phyloP scores from a whole-genome alignment of 1,140 invertebrate genomes.

The Monochamus saltuarius region DNA sequence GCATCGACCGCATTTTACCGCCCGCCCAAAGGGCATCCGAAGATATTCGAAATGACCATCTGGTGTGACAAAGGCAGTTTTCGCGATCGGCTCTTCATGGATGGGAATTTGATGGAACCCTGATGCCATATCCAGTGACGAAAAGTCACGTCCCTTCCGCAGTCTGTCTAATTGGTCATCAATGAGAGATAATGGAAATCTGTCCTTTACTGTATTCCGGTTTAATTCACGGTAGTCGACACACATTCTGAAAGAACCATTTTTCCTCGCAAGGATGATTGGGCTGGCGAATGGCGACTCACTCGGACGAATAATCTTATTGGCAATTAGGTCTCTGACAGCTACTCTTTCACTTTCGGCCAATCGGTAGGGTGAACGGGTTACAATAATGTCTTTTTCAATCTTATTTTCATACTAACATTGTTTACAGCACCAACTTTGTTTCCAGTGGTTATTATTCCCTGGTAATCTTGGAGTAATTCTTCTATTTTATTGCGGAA shows the following conservation, averaged over 20 bases:
- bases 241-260: conserved; percentile 44
- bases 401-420: background rate
- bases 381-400: too few species aligned
- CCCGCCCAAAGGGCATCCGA: conserved; percentile 54
- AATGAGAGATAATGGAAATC: conserved; percentile 53
- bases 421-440: conserved; percentile 13
- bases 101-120: conserved; percentile 41
- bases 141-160: conserved; percentile 34
- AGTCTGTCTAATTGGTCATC: conserved; percentile 50
- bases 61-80: conserved; percentile 40
- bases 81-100: conserved; percentile 43
- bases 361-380: too few species aligned
- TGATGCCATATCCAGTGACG: conserved; percentile 34
- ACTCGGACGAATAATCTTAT: conserved; percentile 46
- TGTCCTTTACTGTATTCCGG: conserved; percentile 43
- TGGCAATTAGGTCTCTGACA: conserved; percentile 35
- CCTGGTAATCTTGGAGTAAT: background rate
- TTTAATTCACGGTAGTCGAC: conserved; percentile 49
- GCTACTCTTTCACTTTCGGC: conserved; percentile 14
- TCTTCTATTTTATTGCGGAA: too few species aligned
- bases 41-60: conserved; percentile 52
- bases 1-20: too few species aligned
- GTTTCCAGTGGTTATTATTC: conserved; percentile 9
- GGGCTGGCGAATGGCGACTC: conserved; percentile 47
- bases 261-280: conserved; percentile 48